Evolutionary conservation across 2,797 vertebrate genomes (phyloP).

Genomic region (Myoxocephalus aenaeus): DNA sequence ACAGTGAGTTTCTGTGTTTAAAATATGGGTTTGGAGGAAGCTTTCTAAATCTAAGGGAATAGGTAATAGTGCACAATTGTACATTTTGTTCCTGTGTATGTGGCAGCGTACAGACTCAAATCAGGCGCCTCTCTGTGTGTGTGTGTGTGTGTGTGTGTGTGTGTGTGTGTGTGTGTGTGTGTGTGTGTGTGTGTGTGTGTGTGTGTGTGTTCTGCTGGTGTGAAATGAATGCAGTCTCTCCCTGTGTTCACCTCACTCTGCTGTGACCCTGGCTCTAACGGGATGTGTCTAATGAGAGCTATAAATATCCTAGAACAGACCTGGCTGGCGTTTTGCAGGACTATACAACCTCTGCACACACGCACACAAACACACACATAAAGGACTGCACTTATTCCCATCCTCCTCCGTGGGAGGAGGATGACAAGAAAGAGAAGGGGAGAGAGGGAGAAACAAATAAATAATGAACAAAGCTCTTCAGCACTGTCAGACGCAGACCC

Average conservation of each 20-base stretch:
- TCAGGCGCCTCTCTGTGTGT: background rate
- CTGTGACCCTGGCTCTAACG: conserved; percentile 68
- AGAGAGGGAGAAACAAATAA: conserved; percentile 34
- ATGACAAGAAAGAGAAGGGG: conserved; percentile 9
- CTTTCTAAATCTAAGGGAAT: background rate
- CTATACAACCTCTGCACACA: conserved; percentile 22
- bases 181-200: background rate
- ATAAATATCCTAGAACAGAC: conserved; percentile 74
- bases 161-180: no score
- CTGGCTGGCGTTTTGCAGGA: conserved; percentile 43
- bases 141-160: no score
- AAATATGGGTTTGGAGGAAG: conserved; percentile 16
- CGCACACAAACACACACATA: background rate
- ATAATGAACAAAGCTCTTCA: conserved; percentile 51
- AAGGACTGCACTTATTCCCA: background rate
- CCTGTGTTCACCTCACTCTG: conserved; percentile 46
- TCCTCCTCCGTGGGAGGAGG: conserved; percentile 9
- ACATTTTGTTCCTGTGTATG: conserved; percentile 40
- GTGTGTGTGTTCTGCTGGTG: conserved; percentile 28
- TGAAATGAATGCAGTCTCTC: conserved; percentile 42
- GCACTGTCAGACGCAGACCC: conserved; percentile 19
- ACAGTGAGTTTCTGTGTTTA: conserved; percentile 3
- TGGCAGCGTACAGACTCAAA: background rate
- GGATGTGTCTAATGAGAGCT: conserved; percentile 77
- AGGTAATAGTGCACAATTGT: background rate